phyloP scores from a whole-genome alignment of 2,113 vertebrate genomes.

The Todiramphus saurophagus region DNA sequence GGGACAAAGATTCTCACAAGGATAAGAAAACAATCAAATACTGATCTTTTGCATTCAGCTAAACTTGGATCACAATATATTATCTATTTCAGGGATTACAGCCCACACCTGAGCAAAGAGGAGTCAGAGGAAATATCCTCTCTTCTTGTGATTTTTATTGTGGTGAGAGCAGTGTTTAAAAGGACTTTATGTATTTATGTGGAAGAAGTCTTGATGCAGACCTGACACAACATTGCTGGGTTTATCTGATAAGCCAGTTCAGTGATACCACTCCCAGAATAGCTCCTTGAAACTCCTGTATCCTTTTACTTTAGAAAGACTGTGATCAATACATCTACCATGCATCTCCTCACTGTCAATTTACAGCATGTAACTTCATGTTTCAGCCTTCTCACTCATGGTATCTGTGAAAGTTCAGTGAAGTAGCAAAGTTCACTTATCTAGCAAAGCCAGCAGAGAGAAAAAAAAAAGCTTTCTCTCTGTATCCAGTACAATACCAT shows the following conservation, averaged over 20 bases:
- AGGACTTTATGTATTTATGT: not conserved
- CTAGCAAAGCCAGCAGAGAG: not conserved
- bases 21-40: not conserved
- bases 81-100: not conserved
- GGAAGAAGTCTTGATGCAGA: not conserved
- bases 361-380: not conserved
- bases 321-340: not conserved
- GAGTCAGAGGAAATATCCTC: not conserved
- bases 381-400: constrained; percentile 1
- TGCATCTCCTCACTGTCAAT: not conserved
- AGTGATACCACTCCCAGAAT: not conserved
- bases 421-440: not conserved
- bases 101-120: not conserved
- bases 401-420: constrained; percentile 3
- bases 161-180: not conserved
- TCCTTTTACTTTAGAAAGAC: not conserved
- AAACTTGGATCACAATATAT: not conserved
- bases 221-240: not conserved
- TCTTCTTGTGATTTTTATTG: not conserved
- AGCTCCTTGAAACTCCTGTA: not conserved
- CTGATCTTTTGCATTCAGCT: not conserved
- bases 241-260: not conserved
- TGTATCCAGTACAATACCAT: not conserved
- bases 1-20: not conserved
- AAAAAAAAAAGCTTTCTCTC: not conserved